Percentiles rank a stretch among this genome's conserved stretches.
phyloP scores from a whole-genome alignment of 1,140 invertebrate species.

The Aphaenogaster ashmeadi region DNA sequence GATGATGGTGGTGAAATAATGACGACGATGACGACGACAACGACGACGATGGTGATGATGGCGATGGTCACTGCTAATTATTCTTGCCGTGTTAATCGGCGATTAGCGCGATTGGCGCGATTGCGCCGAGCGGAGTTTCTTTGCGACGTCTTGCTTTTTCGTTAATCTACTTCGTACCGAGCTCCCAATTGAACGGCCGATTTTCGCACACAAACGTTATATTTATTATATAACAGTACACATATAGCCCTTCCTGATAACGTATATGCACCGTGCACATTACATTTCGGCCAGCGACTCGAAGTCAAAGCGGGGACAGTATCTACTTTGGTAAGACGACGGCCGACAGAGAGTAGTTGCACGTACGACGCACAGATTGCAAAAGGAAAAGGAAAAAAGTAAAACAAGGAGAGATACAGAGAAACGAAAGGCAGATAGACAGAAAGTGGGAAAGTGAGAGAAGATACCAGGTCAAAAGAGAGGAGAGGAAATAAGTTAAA shows the following conservation, averaged over 20 bases:
- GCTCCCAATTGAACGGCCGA: constrained; percentile 1
- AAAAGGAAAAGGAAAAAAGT: constrained; percentile 15
- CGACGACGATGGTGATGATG: not conserved
- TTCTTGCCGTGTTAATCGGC: constrained; percentile 7
- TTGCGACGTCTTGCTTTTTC: constrained; percentile 20
- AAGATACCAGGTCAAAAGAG: constrained; percentile 49
- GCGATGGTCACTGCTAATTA: constrained; percentile 32
- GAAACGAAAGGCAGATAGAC: constrained; percentile 10
- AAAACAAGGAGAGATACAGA: constrained; percentile 43
- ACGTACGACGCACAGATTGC: constrained; percentile 69
- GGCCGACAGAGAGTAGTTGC: constrained; percentile 71
- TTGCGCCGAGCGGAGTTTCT: constrained; percentile 51
- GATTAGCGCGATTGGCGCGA: constrained; percentile 44
- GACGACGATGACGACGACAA: not conserved
- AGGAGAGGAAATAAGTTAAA: constrained; percentile 37
- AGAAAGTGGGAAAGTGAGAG: constrained; percentile 46
- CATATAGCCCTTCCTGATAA: not conserved
- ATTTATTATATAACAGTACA: not conserved
- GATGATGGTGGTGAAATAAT: not conserved
- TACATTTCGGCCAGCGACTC: constrained; percentile 56
- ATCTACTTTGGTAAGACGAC: constrained; percentile 75
- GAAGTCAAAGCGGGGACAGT: constrained; percentile 64
- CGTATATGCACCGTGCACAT: constrained; percentile 48
- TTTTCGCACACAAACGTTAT: constrained; percentile 18
- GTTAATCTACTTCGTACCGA: constrained; percentile 8